Base-by-base conservation (phyloP, 2,888 invertebrate species). In the Frankliniella fusca region DNA sequence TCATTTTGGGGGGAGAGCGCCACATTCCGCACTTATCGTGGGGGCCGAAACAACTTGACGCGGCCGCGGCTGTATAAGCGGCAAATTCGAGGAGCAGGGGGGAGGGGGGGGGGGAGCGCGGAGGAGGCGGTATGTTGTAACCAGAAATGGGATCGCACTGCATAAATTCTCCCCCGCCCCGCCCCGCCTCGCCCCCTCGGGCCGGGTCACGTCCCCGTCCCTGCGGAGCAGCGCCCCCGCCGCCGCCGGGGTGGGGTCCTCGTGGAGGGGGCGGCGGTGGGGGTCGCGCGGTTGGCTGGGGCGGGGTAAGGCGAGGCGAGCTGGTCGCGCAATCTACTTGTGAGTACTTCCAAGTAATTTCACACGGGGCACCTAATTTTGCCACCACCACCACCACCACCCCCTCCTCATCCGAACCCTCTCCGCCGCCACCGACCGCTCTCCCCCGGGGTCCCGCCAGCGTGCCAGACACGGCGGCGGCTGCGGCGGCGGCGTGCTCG, bases 281-380 rank as follows among this genome's bases (percentile, higher is more conserved):
- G 38, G 38, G 38, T 38, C 38, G 5, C 38, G 38, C 5, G 38
- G 38, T 38, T 38, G 38, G 38, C 38, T 38, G 38, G 5, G 38
- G 38, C 38, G 54, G 54, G 54, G 15, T 9, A 9, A 12, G 15
- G 54, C 18, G 54, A 12, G 15, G 54, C 54, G 15, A 12, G 54
- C 54, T 18, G 54, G 70, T 23, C 70, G 23, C 70, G 70, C 70
- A 70, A 70, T 70, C 70, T 23, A 70, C n/a, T 23, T 70, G 70
- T 70, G 27, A 76, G 27, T n/a, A 76, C 70, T 76, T 76, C 70
- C 70, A 27, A 76, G 70, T 76, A n/a, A 76, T 76, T 76, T 76
- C 70, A 76, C 70, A 76, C 27, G 23, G 54, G 70, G 23, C 70
- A 76, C 70, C 70, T 76, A 76, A 76, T 76, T 76, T 70, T 11